A percentile compares a stretch with the other conserved stretches of the same genome.
phyloP scores from a whole-genome alignment of 2,888 invertebrate species.

The Euplagia quadripunctaria region DNA sequence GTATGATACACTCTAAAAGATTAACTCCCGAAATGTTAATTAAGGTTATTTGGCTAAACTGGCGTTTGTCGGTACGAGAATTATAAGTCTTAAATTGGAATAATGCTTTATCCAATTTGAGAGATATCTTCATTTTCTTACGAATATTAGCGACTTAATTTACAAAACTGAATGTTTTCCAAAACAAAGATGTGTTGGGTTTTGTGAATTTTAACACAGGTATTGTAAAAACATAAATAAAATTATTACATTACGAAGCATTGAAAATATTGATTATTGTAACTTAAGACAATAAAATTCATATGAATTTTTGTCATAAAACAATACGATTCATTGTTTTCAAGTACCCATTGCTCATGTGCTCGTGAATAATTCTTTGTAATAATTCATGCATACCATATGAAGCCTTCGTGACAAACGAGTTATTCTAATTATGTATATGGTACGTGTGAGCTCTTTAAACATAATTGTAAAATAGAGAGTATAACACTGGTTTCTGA shows the following conservation, averaged over 20 bases:
- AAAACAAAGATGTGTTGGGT: background rate
- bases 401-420: background rate
- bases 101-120: background rate
- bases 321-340: too few species aligned
- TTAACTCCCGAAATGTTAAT: too few species aligned
- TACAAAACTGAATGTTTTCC: background rate
- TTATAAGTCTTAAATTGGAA: too few species aligned
- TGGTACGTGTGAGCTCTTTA: background rate
- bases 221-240: background rate
- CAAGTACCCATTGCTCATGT: too few species aligned
- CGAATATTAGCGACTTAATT: background rate
- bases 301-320: too few species aligned
- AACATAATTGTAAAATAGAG: background rate
- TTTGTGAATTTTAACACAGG: background rate
- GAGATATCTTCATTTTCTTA: background rate
- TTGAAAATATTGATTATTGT: background rate
- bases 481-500: too few species aligned
- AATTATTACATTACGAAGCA: background rate
- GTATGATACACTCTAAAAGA: too few species aligned
- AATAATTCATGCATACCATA: background rate
- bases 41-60: too few species aligned
- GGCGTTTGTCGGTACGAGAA: too few species aligned
- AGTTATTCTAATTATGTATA: background rate
- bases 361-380: too few species aligned
- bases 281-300: background rate